Conservation (phyloP, 2,888 invertebrate genomes). For the Rotaria magnacalcarata region DNA sequence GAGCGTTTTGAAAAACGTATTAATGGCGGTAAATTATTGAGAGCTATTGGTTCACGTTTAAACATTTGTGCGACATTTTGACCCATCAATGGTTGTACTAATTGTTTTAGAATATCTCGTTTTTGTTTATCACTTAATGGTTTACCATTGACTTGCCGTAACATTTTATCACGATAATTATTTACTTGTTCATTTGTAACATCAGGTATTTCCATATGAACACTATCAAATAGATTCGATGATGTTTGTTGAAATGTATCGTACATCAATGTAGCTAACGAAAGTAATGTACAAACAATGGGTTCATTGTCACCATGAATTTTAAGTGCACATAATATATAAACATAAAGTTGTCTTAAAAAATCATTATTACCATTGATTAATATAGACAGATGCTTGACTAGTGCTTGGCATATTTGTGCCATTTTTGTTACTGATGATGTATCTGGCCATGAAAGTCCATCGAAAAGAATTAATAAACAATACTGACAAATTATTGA, state of each 20-base stretch:
- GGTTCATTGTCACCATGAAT: constrained; percentile 44
- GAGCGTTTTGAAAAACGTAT: constrained; percentile 33
- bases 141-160: constrained; percentile 34
- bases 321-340: constrained; percentile 39
- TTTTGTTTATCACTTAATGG: constrained; percentile 38
- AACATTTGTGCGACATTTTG: constrained; percentile 43
- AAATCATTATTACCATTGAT: constrained; percentile 37
- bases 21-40: background rate
- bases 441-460: constrained; percentile 44
- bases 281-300: constrained; percentile 39
- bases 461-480: constrained; percentile 43
- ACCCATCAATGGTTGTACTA: constrained; percentile 43
- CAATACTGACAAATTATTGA: constrained; percentile 38
- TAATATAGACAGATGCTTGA: constrained; percentile 37
- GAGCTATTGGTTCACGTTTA: constrained; percentile 39
- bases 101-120: constrained; percentile 42
- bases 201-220: constrained; percentile 38
- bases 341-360: constrained; percentile 31
- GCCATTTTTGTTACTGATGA: constrained; percentile 33
- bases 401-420: constrained; percentile 19
- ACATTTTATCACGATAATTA: constrained; percentile 39
- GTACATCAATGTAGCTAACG: constrained; percentile 36
- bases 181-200: constrained; percentile 33
- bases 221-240: constrained; percentile 29
- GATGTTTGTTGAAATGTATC: constrained; percentile 41